These are phyloP conservation scores for Megaceryle maxima DNA, from an alignment of 2,113 vertebrate genomes.

Conservation along the genomic window DNA sequence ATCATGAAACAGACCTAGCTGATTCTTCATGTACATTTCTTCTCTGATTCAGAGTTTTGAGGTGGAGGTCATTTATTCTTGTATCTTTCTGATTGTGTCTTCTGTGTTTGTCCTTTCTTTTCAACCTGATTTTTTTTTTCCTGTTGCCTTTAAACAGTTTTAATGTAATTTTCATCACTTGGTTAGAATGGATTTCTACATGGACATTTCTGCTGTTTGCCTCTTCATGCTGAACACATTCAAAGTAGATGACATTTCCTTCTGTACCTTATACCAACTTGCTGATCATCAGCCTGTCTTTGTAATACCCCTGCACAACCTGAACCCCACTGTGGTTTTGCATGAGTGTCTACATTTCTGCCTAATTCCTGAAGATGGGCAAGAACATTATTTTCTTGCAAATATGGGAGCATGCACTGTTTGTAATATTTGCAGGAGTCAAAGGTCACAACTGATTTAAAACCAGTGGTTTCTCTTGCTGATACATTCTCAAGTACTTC, in stretches of 20 bases:
- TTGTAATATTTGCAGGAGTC: background rate
- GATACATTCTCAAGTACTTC: background rate
- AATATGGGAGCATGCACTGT: background rate
- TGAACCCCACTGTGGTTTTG: background rate
- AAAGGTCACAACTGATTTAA: background rate
- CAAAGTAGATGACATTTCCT: background rate
- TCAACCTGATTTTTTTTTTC: background rate
- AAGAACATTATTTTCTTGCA: background rate
- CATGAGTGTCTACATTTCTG: background rate
- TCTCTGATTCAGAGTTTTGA: background rate
- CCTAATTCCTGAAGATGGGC: background rate
- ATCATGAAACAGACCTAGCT: fast-evolving
- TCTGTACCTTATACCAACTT: background rate
- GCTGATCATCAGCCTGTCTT: background rate
- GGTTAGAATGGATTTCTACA: background rate
- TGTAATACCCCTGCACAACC: background rate
- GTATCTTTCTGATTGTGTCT: background rate
- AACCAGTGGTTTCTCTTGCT: background rate
- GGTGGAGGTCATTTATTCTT: background rate
- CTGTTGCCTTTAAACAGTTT: background rate
- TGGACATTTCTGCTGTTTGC: background rate
- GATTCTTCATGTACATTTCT: background rate
- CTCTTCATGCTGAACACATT: background rate
- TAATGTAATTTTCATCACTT: background rate
- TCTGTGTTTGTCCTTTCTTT: background rate